phyloP scores from a whole-genome alignment of 2,888 invertebrate species.

The Timema cristinae region DNA sequence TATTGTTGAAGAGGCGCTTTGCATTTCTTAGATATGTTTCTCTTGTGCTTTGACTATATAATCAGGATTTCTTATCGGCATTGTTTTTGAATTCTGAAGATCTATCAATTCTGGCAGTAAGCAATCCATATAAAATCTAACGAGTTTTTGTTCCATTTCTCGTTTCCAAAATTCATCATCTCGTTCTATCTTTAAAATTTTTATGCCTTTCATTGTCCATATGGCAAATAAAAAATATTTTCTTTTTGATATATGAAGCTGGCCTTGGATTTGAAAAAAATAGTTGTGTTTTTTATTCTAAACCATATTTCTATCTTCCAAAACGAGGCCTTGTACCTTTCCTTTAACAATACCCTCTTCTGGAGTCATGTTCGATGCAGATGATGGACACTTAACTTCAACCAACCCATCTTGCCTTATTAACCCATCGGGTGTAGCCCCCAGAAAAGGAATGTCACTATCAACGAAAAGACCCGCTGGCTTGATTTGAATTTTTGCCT shows the following conservation, averaged over 20 bases:
- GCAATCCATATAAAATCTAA: not conserved
- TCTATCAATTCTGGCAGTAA: not conserved
- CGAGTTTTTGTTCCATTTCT: not conserved
- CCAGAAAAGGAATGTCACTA: not conserved
- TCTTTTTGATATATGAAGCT: not conserved
- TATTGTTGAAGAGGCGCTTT: no score
- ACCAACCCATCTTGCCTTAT: not conserved
- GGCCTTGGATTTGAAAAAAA: not conserved
- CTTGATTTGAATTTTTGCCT: no score
- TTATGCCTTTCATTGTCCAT: not conserved
- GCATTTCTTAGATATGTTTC: no score
- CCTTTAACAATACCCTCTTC: not conserved
- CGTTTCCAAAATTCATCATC: not conserved
- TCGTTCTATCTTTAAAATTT: not conserved
- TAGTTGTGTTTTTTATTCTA: not conserved
- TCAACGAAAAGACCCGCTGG: not conserved
- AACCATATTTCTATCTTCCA: not conserved
- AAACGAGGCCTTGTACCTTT: not conserved
- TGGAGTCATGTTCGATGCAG: not conserved
- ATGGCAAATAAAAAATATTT: not conserved
- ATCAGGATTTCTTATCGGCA: conserved; percentile 4
- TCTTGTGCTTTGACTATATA: no score
- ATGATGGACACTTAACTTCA: not conserved
- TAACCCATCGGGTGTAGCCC: not conserved
- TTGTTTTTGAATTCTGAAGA: no score